A percentile compares a stretch with the other conserved stretches of the same genome.
These are phyloP conservation scores for Lipophrys pholis DNA, from an alignment of 2,113 vertebrate genomes.

Conservation along the genomic window DNA sequence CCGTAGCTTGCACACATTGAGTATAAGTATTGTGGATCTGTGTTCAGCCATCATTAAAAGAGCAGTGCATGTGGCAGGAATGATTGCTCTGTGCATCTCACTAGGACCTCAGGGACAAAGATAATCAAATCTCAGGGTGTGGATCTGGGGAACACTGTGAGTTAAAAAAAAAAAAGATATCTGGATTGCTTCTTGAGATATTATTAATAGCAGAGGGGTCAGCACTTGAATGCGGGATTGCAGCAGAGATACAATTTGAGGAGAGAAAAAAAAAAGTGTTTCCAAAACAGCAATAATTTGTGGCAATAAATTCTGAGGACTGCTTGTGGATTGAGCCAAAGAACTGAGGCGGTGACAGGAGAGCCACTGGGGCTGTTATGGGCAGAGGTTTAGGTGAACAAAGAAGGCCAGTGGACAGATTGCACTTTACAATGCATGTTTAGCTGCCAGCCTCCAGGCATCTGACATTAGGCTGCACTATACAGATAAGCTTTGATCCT, in stretches of 20 bases:
- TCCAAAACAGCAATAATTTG: conserved; percentile 41
- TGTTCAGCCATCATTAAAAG: conserved; percentile 8
- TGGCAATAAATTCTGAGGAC: conserved; percentile 46
- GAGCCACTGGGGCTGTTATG: not conserved
- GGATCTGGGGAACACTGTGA: conserved; percentile 54
- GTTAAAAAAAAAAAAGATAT: conserved; percentile 17
- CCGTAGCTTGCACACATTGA: conserved; percentile 46
- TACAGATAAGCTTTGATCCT: not conserved
- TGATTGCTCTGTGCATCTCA: conserved; percentile 14
- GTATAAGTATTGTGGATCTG: not conserved
- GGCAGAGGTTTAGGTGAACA: not conserved
- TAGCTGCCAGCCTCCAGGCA: conserved; percentile 21
- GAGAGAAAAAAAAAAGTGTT: too few relatives aligned
- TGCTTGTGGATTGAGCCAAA: conserved; percentile 62
- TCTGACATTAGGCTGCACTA: conserved; percentile 10
- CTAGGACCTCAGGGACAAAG: conserved; percentile 52
- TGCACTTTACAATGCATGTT: conserved; percentile 58
- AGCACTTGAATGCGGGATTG: not conserved
- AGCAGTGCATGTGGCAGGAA: conserved; percentile 20
- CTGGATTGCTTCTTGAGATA: conserved; percentile 21
- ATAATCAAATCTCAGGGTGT: conserved; percentile 64
- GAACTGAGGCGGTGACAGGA: conserved; percentile 27
- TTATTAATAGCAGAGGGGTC: conserved; percentile 21
- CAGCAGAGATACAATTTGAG: too few relatives aligned
- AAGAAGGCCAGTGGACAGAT: conserved; percentile 2